Conservation (phyloP, 2,888 invertebrate genomes). For the Acanthoscelides obtectus region DNA sequence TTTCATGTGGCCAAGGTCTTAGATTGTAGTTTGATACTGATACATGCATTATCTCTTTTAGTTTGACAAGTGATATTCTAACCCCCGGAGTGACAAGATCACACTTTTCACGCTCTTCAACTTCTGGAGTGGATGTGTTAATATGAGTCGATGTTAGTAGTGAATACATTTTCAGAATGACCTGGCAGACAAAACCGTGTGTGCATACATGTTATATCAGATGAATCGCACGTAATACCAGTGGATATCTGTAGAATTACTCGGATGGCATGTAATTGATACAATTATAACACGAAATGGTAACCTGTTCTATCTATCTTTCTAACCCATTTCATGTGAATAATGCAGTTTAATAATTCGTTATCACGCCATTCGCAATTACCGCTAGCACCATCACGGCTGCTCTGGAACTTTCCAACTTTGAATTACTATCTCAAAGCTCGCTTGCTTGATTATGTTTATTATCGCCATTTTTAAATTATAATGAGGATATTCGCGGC, state of each 20-base stretch:
- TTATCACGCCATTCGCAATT: background rate
- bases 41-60: no score
- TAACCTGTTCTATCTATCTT: background rate
- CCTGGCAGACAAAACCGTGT: background rate
- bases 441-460: background rate
- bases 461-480: background rate
- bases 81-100: no score
- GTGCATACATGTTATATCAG: background rate
- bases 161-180: background rate
- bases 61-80: no score
- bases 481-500: background rate
- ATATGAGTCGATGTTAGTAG: background rate
- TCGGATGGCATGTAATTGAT: background rate
- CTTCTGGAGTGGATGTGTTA: no score
- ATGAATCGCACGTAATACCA: background rate
- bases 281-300: background rate
- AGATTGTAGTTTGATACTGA: no score
- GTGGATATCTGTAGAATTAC: background rate
- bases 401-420: background rate
- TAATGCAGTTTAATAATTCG: background rate
- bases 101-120: no score
- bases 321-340: background rate
- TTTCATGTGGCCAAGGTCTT: no score
- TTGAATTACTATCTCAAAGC: background rate
- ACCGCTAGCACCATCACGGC: background rate